Base-by-base conservation (phyloP, 2,113 vertebrate genomes). In the Notothenia rossii region DNA sequence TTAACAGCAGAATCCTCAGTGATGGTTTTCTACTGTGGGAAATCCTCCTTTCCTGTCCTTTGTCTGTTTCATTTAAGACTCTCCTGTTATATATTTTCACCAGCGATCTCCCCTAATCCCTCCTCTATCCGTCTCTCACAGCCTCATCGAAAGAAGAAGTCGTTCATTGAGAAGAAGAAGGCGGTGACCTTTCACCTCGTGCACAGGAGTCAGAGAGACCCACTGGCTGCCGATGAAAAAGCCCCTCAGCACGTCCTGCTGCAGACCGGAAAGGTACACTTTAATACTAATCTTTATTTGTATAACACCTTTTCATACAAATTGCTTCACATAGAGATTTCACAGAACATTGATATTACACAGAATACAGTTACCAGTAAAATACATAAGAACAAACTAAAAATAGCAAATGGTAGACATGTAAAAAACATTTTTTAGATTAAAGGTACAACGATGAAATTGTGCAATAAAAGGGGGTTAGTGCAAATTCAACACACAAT, bases 91-190 rank as follows among this genome's bases (percentile, higher is more conserved):
- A 8, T 48, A 14, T 12, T 7, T 4, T 18, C 40, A 13, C 14
- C 10, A 13, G 18, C 18, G 1, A 8, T 25, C 7, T 0, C 7
- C 8, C 1, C 29, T 0, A 0, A 49, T 79, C 53, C 53, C 33
- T 4, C 18, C 22, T 54, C 10, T 3, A 20, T 48, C 49, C 64
- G 29, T 86, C 33, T 81, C 51, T 87, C 92, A 2, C 91, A 99
- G 98, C 97, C 98, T 87, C 97, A 97, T 91, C 97, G 95, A 77
- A 98, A 97, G 89, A 99, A 98, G 92, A 99, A 97, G 29, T 94
- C 97, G 0, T 99, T 99, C 85, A 99, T 99, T 82, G 96, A 97
- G 11, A 99, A 99, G 96, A 99, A 98, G 93, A 97, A 96, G 65
- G 96, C 98, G 0, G 97, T 99, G 51, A 97, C 97, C 7, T 99